Conservation (phyloP, 2,888 invertebrate genomes). For the Hofmannophila pseudospretella region DNA sequence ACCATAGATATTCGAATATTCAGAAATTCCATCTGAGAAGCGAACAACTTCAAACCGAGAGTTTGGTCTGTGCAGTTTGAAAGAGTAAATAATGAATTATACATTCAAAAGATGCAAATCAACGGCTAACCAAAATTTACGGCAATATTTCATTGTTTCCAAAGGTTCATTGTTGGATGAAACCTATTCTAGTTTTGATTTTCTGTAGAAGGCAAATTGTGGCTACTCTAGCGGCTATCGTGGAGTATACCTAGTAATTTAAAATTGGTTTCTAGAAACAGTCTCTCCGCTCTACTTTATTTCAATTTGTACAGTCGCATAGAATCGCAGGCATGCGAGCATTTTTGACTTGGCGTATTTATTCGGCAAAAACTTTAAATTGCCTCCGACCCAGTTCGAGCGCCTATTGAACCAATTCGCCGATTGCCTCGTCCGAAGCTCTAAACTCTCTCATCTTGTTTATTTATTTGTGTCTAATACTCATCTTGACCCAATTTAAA, state of each 20-base stretch:
- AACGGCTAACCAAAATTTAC: no score
- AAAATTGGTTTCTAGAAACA: not conserved
- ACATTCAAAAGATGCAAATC: not conserved
- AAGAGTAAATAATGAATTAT: not conserved
- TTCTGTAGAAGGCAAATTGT: not conserved
- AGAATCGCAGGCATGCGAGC: slow-evolving; percentile 40
- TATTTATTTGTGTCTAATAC: slow-evolving; percentile 36
- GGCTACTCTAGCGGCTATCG: no score
- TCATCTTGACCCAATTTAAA: slow-evolving; percentile 29
- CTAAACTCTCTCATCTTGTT: slow-evolving; percentile 43
- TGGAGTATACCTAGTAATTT: not conserved
- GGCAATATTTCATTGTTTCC: no score
- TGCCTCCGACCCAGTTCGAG: slow-evolving; percentile 67
- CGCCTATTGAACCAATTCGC: slow-evolving; percentile 60
- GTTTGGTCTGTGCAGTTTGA: not conserved
- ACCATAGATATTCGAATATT: slow-evolving; percentile 28
- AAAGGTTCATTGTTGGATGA: not conserved
- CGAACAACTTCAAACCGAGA: not conserved
- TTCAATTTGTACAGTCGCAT: slow-evolving; percentile 37
- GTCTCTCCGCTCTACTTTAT: slow-evolving; percentile 7
- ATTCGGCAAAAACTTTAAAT: slow-evolving; percentile 73
- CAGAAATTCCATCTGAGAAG: slow-evolving; percentile 13
- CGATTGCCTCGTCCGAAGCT: slow-evolving; percentile 51
- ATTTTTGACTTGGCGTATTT: slow-evolving; percentile 66
- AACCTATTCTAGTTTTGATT: not conserved